Percentiles rank a stretch among this genome's conserved stretches.
These are phyloP conservation scores for Lithosia quadra DNA, from an alignment of 2,888 invertebrate genomes.

Conservation along the genomic window DNA sequence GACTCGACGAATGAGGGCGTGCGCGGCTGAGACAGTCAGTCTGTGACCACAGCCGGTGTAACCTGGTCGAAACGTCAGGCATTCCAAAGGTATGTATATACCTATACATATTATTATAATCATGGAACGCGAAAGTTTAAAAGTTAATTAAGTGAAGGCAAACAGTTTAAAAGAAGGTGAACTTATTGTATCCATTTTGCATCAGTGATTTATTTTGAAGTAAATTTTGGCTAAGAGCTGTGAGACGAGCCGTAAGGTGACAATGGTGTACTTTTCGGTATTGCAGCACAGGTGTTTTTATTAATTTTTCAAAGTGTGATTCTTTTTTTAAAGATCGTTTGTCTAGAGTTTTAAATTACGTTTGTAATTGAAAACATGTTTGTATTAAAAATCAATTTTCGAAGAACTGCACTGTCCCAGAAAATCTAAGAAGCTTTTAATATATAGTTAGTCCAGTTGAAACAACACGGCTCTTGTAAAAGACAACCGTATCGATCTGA, in stretches of 20 bases:
- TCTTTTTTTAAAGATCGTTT: constrained; percentile 13
- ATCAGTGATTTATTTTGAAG: not conserved
- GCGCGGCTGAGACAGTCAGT: too few relatives aligned
- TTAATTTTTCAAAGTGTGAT: constrained; percentile 26
- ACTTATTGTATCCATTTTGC: not conserved
- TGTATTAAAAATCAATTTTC: not conserved
- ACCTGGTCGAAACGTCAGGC: too few relatives aligned
- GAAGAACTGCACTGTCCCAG: not conserved
- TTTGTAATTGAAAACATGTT: constrained; percentile 11
- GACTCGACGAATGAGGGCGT: too few relatives aligned
- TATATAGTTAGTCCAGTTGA: constrained; percentile 14
- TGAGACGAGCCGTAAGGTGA: constrained; percentile 4
- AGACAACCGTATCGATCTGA: constrained; percentile 22
- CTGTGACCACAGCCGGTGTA: too few relatives aligned
- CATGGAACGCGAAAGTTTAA: not conserved
- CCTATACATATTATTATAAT: not conserved
- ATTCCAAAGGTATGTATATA: too few relatives aligned
- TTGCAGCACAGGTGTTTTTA: not conserved
- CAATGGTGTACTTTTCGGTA: not conserved
- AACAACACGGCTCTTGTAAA: constrained; percentile 11
- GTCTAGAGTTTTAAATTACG: constrained; percentile 13
- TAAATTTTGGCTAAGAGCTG: not conserved
- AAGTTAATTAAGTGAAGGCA: not conserved
- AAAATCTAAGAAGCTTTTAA: constrained; percentile 10
- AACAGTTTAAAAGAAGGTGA: not conserved